Evolutionary conservation across 2,797 vertebrate genomes (phyloP).

Genomic region (Muraenolepis orangiensis): DNA sequence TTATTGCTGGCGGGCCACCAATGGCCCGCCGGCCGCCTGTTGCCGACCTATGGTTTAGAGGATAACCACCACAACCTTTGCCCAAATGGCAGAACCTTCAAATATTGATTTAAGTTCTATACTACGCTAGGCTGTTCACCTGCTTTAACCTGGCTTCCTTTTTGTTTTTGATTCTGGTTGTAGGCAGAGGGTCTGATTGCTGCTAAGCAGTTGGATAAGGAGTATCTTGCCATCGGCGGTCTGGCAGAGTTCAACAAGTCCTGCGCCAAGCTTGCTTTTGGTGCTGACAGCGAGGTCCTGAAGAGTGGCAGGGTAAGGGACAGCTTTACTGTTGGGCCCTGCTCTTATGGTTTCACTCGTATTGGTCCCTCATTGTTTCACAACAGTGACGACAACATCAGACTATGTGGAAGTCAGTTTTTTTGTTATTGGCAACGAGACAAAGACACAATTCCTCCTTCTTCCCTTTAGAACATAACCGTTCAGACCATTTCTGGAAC

Average conservation of each 20-base stretch:
- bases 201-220: constrained; percentile 92
- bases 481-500: constrained; percentile 98
- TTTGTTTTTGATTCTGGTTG: not conserved
- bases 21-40: no score
- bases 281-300: constrained; percentile 84
- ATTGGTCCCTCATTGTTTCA: not conserved
- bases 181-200: constrained; percentile 90
- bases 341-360: not conserved
- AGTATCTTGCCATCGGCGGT: constrained; percentile 88
- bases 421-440: not conserved
- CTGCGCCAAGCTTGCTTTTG: constrained; percentile 86
- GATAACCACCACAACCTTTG: not conserved
- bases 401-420: not conserved
- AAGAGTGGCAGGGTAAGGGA: constrained; percentile 88
- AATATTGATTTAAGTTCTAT: not conserved
- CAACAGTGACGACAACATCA: not conserved
- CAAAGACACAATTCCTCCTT: not conserved
- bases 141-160: not conserved
- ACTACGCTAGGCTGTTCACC: not conserved
- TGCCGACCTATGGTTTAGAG: not conserved
- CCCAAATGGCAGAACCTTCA: not conserved
- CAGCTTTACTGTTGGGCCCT: not conserved
- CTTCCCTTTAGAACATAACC: constrained; percentile 80
- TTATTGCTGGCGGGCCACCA: no score
- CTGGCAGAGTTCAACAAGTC: constrained; percentile 87